Evolutionary conservation across 2,113 vertebrate genomes (phyloP).

Genomic region (Probosciger aterrimus): DNA sequence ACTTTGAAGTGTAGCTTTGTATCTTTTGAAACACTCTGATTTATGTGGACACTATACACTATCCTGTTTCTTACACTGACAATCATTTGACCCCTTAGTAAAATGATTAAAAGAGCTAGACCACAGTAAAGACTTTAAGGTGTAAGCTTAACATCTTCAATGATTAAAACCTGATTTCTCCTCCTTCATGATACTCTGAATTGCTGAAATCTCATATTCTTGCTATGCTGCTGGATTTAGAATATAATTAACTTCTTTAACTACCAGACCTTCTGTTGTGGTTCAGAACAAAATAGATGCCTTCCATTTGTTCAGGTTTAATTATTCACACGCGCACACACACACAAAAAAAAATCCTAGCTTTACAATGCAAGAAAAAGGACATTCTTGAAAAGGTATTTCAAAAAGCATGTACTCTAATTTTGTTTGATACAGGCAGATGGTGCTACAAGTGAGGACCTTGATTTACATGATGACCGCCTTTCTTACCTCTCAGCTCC

Average conservation of each 20-base stretch:
- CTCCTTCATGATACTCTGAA: background rate
- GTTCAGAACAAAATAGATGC: background rate
- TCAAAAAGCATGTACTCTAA: constrained; percentile 30
- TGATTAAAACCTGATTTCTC: background rate
- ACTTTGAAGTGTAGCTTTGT: background rate
- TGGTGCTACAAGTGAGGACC: constrained; percentile 94
- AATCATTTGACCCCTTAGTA: background rate
- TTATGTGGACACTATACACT: accelerated
- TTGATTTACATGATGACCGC: constrained; percentile 98
- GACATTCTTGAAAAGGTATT: constrained; percentile 6
- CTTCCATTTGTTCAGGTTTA: background rate
- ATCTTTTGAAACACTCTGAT: background rate
- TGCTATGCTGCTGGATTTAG: background rate
- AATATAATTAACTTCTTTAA: background rate
- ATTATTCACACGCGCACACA: background rate
- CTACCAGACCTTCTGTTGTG: background rate
- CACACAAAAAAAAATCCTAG: background rate
- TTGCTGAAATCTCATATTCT: background rate
- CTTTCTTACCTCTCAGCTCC: constrained; percentile 99
- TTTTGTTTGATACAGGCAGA: constrained; percentile 87
- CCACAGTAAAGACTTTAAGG: background rate
- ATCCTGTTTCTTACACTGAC: background rate
- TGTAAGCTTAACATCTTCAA: background rate
- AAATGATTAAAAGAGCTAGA: background rate
- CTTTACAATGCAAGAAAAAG: background rate